Base-by-base conservation (phyloP, 37 sponge, comb jelly and placozoan genomes). In the Aplysina aerophoba region DNA sequence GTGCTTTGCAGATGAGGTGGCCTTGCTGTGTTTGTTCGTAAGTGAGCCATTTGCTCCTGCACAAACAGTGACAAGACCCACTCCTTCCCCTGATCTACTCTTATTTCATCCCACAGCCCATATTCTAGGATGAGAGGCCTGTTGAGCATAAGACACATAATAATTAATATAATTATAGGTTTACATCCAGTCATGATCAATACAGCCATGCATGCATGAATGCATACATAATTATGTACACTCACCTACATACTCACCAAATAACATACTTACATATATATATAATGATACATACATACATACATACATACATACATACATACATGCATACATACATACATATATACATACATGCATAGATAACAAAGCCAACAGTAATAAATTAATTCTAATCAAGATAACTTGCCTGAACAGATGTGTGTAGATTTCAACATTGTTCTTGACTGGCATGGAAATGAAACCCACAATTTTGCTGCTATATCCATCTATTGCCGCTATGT, bases 81-180 rank as follows among this genome's bases (percentile, higher is more conserved):
- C 56, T 93, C 93, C 36, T 75, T 80, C 15, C 90, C 93, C 0
- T 89, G 81, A 78, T 93, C 93, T 17, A 93, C 87, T 38, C 90
- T 57, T 0, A 93, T 27, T 64, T 93, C 89, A 73, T 89, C 85
- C 89, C 89, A 92, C 6, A 93, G 44, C 25, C 93, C 93, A 79
- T 89, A 93, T 21, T 84, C 50, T 20, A 57, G 30, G 5, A 92
- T 34, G n/a, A 92, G 82, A 19, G 80, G 71, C 83, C 88, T 89
- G 78, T 4, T 38, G 17, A 73, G 74, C 14, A 73, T 13, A 38
- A 73, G 31, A 31, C 20, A 73, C 21, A 11, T 34, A 27, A 65
- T 12, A 65, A 65, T 62, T 62, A 62, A 62, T 13, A 28, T 62
- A 62, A 58, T 58, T 8, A 62, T 22, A 8, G 2, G 27, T 62